Percentiles rank a stretch among this genome's conserved stretches.
Evolutionary conservation across 2,888 invertebrate genomes (phyloP).

Genomic region (Girardia tigrina): DNA sequence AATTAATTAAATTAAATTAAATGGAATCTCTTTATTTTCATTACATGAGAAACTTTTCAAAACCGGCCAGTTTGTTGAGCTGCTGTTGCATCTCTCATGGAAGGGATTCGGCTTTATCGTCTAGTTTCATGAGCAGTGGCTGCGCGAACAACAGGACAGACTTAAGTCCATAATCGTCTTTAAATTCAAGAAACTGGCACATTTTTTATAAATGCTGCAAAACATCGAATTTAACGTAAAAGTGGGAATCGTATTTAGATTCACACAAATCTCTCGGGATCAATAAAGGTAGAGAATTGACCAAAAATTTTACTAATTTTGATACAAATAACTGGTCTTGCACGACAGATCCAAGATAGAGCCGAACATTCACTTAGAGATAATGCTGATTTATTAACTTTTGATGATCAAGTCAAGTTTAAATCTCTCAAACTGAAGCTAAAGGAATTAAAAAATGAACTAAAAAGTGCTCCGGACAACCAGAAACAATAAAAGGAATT

Average conservation of each 20-base stretch:
- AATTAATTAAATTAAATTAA: too few relatives aligned
- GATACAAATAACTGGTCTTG: background rate
- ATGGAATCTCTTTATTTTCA: constrained; percentile 7
- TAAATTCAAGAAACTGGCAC: background rate
- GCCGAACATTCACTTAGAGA: too few relatives aligned
- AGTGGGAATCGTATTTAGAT: background rate
- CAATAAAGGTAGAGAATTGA: background rate
- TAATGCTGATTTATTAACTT: too few relatives aligned
- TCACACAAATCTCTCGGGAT: background rate
- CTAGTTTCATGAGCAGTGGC: background rate
- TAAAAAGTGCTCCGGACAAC: too few relatives aligned
- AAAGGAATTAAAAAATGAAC: too few relatives aligned
- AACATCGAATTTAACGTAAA: background rate
- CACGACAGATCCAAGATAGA: background rate
- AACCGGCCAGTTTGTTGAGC: background rate
- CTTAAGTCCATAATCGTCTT: background rate
- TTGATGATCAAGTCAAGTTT: too few relatives aligned
- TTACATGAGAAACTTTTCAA: constrained; percentile 1
- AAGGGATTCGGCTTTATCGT: background rate
- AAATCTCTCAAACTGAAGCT: too few relatives aligned
- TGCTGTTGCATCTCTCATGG: background rate
- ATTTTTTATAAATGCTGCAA: background rate
- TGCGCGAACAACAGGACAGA: background rate
- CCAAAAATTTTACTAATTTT: background rate
- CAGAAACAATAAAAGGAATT: too few relatives aligned